Percentiles rank a stretch among this genome's conserved stretches.
Evolutionary conservation across 1,140 invertebrate species (phyloP).

Genomic region (Phymastichus coffea): DNA sequence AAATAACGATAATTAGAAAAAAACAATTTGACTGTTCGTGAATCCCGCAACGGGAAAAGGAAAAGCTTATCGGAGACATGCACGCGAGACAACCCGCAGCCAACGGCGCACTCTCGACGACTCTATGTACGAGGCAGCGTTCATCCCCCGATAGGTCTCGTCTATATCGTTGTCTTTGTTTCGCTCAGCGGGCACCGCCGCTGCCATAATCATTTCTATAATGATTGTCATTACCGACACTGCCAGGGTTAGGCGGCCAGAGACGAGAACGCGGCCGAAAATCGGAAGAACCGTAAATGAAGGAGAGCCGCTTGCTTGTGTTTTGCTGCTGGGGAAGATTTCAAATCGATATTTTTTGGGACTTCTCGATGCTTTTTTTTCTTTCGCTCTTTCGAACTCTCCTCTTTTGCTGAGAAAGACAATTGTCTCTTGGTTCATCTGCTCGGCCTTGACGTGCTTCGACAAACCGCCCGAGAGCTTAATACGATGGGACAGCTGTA

Average conservation of each 20-base stretch:
- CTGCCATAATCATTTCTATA: conserved; percentile 53
- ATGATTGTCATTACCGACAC: conserved; percentile 54
- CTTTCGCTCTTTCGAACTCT: not conserved
- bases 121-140: conserved; percentile 46
- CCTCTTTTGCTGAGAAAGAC: not conserved
- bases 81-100: conserved; percentile 50
- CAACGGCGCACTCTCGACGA: conserved; percentile 47
- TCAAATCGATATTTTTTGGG: conserved; percentile 5
- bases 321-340: not conserved
- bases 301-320: conserved; percentile 4
- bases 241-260: conserved; percentile 36
- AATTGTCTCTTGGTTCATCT: conserved; percentile 11
- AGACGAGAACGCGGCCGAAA: conserved; percentile 27
- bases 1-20: too few relatives aligned
- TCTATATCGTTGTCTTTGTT: too few relatives aligned
- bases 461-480: not conserved
- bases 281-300: conserved; percentile 15
- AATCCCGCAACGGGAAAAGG: too few relatives aligned
- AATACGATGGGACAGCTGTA: conserved; percentile 9
- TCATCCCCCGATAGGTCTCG: conserved; percentile 50
- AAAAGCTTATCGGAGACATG: too few relatives aligned
- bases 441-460: not conserved
- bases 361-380: too few relatives aligned
- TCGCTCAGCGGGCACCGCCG: conserved; percentile 30
- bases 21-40: too few relatives aligned